Percentiles rank a stretch among this genome's conserved stretches.
Evolutionary conservation across 2,888 invertebrate genomes (phyloP).

Genomic region (Caenorhabditis sinica): DNA sequence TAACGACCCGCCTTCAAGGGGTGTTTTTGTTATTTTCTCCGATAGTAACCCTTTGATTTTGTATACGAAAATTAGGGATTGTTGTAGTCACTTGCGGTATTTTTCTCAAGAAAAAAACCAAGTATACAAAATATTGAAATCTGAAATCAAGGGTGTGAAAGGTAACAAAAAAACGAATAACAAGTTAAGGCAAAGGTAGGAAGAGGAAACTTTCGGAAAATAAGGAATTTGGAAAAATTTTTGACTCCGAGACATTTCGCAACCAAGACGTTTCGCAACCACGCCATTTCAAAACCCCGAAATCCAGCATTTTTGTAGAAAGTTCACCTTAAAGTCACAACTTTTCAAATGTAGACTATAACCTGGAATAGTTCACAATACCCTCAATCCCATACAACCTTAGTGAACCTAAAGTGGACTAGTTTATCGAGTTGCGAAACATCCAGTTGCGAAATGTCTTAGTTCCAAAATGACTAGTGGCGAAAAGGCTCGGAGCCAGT

Average conservation of each 20-base stretch:
- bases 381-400: too few species aligned
- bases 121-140: neutral
- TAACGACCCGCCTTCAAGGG: neutral
- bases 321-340: too few species aligned
- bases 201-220: neutral
- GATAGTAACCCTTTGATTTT: neutral
- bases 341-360: too few species aligned
- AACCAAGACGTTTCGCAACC: too few species aligned
- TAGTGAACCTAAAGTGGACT: too few species aligned
- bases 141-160: neutral
- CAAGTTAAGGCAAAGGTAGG: neutral
- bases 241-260: too few species aligned
- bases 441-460: too few species aligned
- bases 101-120: neutral
- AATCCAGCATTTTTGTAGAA: too few species aligned
- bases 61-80: conserved; percentile 1
- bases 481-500: too few species aligned
- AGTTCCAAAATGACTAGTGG: too few species aligned
- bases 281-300: neutral
- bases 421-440: too few species aligned
- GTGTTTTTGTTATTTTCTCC: neutral
- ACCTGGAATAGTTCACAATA: too few species aligned
- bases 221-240: neutral
- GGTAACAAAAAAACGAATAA: neutral
- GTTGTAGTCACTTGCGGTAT: conserved; percentile 44